These are phyloP conservation scores for Galbula dea DNA, from an alignment of 2,113 vertebrate genomes.

Conservation along the genomic window DNA sequence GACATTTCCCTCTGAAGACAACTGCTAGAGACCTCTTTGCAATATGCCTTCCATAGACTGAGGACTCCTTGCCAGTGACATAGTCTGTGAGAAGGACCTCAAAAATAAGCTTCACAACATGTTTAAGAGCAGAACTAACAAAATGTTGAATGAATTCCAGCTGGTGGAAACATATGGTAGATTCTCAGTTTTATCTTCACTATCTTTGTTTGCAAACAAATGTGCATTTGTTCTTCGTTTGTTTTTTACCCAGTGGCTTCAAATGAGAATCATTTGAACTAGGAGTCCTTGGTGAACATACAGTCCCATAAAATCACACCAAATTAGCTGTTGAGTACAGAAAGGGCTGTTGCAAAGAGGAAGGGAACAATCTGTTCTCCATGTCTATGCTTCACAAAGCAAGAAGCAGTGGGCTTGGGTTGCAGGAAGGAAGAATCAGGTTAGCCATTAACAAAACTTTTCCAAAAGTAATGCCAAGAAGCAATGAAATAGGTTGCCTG, in stretches of 20 bases:
- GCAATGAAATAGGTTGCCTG: neutral
- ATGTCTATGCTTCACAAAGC: neutral
- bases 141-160: constrained; percentile 65
- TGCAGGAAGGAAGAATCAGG: neutral
- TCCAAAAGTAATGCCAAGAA: neutral
- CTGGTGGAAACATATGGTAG: constrained; percentile 71
- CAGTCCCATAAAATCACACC: constrained; percentile 11
- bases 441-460: neutral
- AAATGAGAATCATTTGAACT: constrained; percentile 45
- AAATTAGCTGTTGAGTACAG: neutral
- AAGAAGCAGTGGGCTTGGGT: neutral
- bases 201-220: constrained; percentile 74
- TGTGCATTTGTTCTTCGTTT: constrained; percentile 69
- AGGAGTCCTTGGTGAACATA: constrained; percentile 12
- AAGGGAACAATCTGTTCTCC: neutral
- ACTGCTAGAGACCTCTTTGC: neutral
- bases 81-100: neutral
- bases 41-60: neutral
- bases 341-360: neutral
- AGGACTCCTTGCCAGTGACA: neutral
- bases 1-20: neutral
- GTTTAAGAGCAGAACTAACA: constrained; percentile 52
- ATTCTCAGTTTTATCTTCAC: constrained; percentile 69
- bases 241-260: constrained; percentile 54
- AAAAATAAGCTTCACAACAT: neutral